Conservation (phyloP, 2,888 invertebrate genomes). For the Drosophila austrosaltans region DNA sequence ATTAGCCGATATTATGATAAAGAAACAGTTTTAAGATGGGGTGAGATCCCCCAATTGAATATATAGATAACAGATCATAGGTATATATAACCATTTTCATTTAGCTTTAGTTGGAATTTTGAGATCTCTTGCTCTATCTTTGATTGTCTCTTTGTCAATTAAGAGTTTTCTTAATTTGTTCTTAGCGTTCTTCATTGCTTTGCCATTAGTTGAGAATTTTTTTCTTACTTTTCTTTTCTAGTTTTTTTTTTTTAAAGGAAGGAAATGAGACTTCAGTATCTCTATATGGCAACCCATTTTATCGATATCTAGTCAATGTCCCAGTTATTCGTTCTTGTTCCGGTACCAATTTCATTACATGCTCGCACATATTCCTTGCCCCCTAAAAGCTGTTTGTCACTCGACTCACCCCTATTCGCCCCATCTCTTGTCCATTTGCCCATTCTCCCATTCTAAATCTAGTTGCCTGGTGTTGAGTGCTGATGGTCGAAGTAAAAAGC, state of each 20-base stretch:
- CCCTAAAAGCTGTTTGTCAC: slow-evolving; percentile 45
- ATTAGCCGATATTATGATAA: too few species aligned
- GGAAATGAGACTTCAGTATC: too few species aligned
- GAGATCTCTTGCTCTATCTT: background rate
- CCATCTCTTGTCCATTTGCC: background rate
- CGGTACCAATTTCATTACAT: background rate
- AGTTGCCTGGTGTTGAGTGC: slow-evolving; percentile 23
- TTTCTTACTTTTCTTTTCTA: background rate
- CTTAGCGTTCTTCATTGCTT: background rate
- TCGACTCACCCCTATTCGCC: slow-evolving; percentile 26
- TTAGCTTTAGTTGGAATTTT: too few species aligned
- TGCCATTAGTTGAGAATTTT: slow-evolving; percentile 1
- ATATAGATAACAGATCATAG: too few species aligned
- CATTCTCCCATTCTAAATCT: background rate
- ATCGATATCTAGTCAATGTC: slow-evolving; percentile 13
- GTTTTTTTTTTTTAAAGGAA: too few species aligned
- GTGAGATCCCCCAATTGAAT: too few species aligned
- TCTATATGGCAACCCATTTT: background rate
- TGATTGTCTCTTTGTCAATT: background rate
- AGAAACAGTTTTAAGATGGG: too few species aligned
- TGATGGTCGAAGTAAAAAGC: slow-evolving; percentile 45
- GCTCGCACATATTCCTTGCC: slow-evolving; percentile 6
- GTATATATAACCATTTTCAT: too few species aligned
- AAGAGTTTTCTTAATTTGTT: slow-evolving; percentile 7
- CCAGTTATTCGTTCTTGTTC: background rate